Evolutionary conservation across 2,888 invertebrate genomes (phyloP).

Genomic region (Octodonta nipae): DNA sequence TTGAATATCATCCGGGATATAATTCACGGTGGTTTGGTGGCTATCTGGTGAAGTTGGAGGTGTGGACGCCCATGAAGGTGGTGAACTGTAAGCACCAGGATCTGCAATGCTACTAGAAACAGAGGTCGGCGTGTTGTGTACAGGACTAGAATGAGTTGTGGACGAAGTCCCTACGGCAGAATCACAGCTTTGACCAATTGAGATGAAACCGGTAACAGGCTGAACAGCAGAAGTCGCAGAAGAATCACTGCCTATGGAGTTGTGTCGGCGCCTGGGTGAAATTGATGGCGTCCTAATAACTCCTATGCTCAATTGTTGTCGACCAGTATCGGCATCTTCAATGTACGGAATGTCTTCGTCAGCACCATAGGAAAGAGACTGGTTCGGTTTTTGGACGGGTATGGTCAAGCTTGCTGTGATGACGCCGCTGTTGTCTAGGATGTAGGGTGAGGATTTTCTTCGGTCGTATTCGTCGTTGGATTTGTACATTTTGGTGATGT

Average conservation of each 20-base stretch:
- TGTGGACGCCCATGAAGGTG: slow-evolving; percentile 45
- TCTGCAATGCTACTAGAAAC: slow-evolving; percentile 32
- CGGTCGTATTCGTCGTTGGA: slow-evolving; percentile 30
- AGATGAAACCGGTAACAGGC: slow-evolving; percentile 33
- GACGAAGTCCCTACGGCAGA: slow-evolving; percentile 54
- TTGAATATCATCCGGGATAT: slow-evolving; percentile 38
- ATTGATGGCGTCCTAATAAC: slow-evolving; percentile 26
- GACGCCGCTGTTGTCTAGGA: slow-evolving; percentile 44
- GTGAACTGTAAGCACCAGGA: slow-evolving; percentile 37
- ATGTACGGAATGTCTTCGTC: slow-evolving; percentile 58
- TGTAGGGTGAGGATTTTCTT: slow-evolving; percentile 47
- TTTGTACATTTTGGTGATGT: slow-evolving; percentile 25
- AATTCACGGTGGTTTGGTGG: slow-evolving; percentile 39
- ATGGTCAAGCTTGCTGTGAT: slow-evolving; percentile 73
- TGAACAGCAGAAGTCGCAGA: slow-evolving; percentile 31
- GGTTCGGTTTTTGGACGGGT: slow-evolving; percentile 38
- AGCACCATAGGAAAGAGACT: slow-evolving; percentile 38
- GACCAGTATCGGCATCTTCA: slow-evolving; percentile 40
- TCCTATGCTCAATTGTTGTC: slow-evolving; percentile 33
- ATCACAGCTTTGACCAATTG: slow-evolving; percentile 38
- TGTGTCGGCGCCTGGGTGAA: slow-evolving; percentile 38
- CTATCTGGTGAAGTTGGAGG: slow-evolving; percentile 46
- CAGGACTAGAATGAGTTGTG: slow-evolving; percentile 41
- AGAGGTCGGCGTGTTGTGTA: slow-evolving; percentile 35
- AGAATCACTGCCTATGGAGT: slow-evolving; percentile 39